A percentile compares a stretch with the other conserved stretches of the same genome.
These are phyloP conservation scores for Sabellastarte sp. DNA, from an alignment of 2,888 invertebrate genomes.

Conservation along the genomic window DNA sequence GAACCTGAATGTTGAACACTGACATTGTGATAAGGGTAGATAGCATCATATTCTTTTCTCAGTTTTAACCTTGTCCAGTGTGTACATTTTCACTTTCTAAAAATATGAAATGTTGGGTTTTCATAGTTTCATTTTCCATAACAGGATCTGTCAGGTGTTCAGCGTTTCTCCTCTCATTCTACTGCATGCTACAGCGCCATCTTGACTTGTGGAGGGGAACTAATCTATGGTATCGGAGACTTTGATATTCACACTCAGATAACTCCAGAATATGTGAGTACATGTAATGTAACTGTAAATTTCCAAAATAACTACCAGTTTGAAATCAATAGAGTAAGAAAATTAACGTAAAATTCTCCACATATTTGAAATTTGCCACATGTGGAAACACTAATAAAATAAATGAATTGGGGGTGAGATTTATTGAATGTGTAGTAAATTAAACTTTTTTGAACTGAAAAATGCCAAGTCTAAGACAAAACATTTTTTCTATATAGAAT, in stretches of 20 bases:
- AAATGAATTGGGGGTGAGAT: too few species aligned
- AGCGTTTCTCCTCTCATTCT: slow-evolving; percentile 21
- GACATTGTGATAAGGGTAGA: not conserved
- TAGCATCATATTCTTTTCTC: too few species aligned
- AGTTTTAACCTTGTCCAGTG: not conserved
- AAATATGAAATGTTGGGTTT: not conserved
- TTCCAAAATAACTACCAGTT: too few species aligned
- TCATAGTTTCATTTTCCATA: not conserved
- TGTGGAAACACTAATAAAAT: too few species aligned
- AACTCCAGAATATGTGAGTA: slow-evolving; percentile 62
- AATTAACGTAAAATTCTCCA: too few species aligned
- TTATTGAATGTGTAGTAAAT: too few species aligned
- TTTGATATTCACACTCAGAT: slow-evolving; percentile 78
- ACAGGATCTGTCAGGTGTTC: slow-evolving; percentile 41
- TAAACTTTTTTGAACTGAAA: too few species aligned
- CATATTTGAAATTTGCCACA: too few species aligned
- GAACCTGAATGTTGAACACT: not conserved
- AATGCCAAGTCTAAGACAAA: too few species aligned
- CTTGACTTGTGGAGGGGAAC: slow-evolving; percentile 74
- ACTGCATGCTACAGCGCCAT: slow-evolving; percentile 78
- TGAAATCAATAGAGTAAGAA: too few species aligned
- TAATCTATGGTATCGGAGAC: slow-evolving; percentile 78
- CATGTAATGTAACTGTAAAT: too few species aligned
- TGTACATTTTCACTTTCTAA: not conserved
- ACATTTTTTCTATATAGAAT: too few species aligned